Base-by-base conservation (phyloP, 2,888 invertebrate species). In the Tromatobia lineatoria region DNA sequence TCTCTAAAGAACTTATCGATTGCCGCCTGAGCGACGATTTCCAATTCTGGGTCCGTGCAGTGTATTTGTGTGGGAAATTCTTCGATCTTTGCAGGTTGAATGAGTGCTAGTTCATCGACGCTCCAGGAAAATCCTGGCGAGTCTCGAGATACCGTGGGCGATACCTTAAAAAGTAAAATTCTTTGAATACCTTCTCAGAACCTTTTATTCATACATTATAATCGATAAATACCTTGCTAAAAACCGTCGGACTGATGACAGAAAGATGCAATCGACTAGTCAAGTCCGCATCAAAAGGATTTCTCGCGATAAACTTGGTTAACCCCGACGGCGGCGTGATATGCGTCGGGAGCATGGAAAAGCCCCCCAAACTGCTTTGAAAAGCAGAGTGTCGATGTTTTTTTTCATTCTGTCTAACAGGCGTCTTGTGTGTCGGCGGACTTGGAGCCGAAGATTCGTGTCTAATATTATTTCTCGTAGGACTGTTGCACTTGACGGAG, bases 71-170 rank as follows among this genome's bases (percentile, higher is more conserved):
- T 94, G 71, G 95, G 95, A 71, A 94, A 93, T 88, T 95, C 96
- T 85, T 96, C 96, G 80, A 97, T 96, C 87, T 96, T 95, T 1
- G 95, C 96, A 25, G 97, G 97, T 69, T 95, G 95, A 80, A 97
- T 93, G n/a, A 94, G 94, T 76, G 96, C 96, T 11, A 96, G 94
- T 90, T 96, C 96, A 83, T 97, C 96, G 83, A 97, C 96, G 67
- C 95, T 96, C 97, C 97, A 97, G 79, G 94, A 94, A 89, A 96
- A 96, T 79, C 94, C 94, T n/a, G 94, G 93, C 8, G 94, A 94
- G 82, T 90, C 90, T 11, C 87, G 82, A 83, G 93, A 47, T 7
- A 47, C 92, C 10, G 84, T 78, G 0, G 94, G 92, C 13, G 93
- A 90, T 47, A 90, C 91, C 95, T 95, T 83, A 70, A 15, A 85